Percentiles rank a stretch among this genome's conserved stretches.
These are phyloP conservation scores for Phocides pigmalion DNA, from an alignment of 1,140 invertebrate species.

Conservation along the genomic window DNA sequence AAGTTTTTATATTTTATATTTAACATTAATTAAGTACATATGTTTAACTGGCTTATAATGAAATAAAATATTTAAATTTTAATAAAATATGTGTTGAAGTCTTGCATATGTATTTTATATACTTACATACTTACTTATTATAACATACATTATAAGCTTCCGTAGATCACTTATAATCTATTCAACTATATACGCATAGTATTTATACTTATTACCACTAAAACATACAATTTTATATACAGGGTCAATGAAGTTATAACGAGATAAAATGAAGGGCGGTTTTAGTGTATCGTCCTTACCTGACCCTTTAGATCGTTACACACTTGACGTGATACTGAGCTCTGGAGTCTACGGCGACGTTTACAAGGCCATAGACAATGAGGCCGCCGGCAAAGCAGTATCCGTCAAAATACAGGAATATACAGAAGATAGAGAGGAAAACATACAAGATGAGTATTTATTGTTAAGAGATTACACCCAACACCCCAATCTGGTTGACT, in stretches of 20 bases:
- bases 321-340: conserved; percentile 87
- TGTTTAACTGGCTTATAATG: too few relatives aligned
- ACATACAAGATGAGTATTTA: conserved; percentile 93
- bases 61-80: too few relatives aligned
- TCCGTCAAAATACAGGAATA: conserved; percentile 93
- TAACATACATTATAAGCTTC: too few relatives aligned
- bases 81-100: too few relatives aligned
- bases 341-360: conserved; percentile 91
- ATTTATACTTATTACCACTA: not conserved
- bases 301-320: conserved; percentile 88
- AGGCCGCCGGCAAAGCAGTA: conserved; percentile 88
- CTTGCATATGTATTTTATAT: too few relatives aligned
- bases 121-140: too few relatives aligned
- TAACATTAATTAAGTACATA: too few relatives aligned
- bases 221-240: conserved; percentile 4
- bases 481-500: conserved; percentile 92
- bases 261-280: conserved; percentile 68
- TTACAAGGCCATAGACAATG: conserved; percentile 89
- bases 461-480: conserved; percentile 91
- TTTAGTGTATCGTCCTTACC: conserved; percentile 84
- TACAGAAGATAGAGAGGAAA: conserved; percentile 86
- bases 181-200: not conserved
- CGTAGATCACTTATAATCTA: too few relatives aligned
- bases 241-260: conserved; percentile 13
- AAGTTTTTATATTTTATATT: too few relatives aligned